These are phyloP conservation scores for Troilus luridus DNA, from an alignment of 2,888 invertebrate genomes.

Conservation along the genomic window DNA sequence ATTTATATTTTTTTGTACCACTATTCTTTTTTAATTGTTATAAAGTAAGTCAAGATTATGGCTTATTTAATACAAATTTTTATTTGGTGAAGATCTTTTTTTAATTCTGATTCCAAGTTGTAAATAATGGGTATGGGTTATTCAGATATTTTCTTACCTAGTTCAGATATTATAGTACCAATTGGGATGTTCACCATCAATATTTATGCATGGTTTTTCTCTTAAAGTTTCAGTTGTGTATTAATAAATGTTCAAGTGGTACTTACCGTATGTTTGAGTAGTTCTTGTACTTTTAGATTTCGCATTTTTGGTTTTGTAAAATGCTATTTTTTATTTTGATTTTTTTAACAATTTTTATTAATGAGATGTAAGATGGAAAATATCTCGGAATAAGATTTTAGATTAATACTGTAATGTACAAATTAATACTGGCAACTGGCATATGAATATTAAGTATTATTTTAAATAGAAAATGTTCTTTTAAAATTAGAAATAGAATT, in stretches of 20 bases:
- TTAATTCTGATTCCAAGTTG: not conserved
- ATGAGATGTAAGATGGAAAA: not conserved
- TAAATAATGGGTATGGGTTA: not conserved
- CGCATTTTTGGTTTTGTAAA: not conserved
- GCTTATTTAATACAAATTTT: not conserved
- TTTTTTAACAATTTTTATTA: not conserved
- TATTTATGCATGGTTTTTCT: not conserved
- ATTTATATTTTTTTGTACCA: not conserved
- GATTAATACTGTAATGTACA: not conserved
- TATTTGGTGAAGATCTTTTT: not conserved
- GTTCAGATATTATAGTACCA: not conserved
- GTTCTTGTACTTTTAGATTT: not conserved
- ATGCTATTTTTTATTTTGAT: not conserved
- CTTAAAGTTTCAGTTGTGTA: not conserved
- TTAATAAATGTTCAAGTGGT: not conserved
- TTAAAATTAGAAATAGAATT: conserved; percentile 9
- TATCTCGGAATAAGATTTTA: not conserved
- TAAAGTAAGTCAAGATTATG: not conserved
- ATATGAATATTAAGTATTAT: not conserved
- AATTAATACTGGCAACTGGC: not conserved
- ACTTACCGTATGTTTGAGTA: not conserved
- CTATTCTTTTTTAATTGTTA: not conserved
- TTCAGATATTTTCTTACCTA: not conserved
- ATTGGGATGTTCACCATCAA: not conserved
- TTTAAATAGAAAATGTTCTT: not conserved